These are phyloP conservation scores for Tinea pellionella DNA, from an alignment of 2,888 invertebrate species.

Conservation along the genomic window DNA sequence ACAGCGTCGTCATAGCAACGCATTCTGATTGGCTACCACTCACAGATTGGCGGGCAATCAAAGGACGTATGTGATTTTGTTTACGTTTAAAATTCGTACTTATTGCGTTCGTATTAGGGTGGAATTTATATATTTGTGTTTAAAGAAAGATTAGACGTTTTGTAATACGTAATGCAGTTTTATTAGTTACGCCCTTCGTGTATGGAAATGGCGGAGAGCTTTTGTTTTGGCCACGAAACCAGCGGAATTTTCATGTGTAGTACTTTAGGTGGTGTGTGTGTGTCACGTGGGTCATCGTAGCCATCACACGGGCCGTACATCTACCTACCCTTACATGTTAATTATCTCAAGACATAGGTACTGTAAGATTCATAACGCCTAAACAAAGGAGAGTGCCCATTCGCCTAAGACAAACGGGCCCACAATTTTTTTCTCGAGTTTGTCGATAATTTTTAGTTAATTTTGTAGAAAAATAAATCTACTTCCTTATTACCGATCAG, in stretches of 20 bases:
- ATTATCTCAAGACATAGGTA: no score
- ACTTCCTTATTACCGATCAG: no score
- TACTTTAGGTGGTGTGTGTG: not conserved
- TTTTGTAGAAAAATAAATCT: no score
- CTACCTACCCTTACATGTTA: no score
- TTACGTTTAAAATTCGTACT: not conserved
- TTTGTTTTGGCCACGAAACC: slow-evolving; percentile 34
- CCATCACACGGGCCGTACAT: no score
- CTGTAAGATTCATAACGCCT: no score
- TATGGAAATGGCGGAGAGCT: slow-evolving; percentile 53
- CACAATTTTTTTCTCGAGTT: no score
- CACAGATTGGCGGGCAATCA: not conserved
- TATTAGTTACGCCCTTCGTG: slow-evolving; percentile 61
- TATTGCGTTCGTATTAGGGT: not conserved
- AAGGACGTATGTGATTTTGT: not conserved
- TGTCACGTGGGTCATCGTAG: no score
- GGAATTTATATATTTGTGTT: not conserved
- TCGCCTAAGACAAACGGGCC: no score
- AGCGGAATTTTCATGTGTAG: not conserved
- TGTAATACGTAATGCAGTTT: slow-evolving; percentile 21
- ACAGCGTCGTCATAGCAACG: slow-evolving; percentile 51
- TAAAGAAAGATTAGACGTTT: not conserved
- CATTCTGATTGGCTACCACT: slow-evolving; percentile 54
- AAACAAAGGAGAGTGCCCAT: no score
- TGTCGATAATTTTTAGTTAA: no score